Evolutionary conservation across 2,113 vertebrate species (phyloP).

Genomic region (Chrysemys picta): DNA sequence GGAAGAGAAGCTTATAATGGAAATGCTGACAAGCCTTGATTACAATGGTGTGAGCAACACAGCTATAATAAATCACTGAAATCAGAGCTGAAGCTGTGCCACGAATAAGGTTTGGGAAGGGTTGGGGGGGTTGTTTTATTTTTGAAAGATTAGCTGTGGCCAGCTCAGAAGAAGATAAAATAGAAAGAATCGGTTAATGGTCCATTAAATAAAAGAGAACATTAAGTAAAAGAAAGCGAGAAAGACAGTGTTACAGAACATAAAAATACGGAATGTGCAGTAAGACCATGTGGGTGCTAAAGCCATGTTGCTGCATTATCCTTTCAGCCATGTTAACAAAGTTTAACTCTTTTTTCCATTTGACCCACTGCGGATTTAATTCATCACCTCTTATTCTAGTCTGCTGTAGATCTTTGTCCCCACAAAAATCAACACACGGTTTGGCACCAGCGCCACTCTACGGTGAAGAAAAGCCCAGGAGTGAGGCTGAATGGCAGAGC

Average conservation of each 20-base stretch:
- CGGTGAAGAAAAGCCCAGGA: neutral
- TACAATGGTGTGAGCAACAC: neutral
- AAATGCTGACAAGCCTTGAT: neutral
- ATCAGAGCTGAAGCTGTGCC: neutral
- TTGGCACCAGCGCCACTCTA: neutral
- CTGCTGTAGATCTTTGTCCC: neutral
- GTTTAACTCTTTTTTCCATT: too few relatives aligned
- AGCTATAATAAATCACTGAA: conserved; percentile 22
- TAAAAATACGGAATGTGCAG: neutral
- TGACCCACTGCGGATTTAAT: too few relatives aligned
- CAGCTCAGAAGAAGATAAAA: neutral
- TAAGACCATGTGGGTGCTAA: neutral
- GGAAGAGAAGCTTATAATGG: neutral
- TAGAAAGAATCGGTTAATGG: neutral
- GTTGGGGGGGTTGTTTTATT: neutral
- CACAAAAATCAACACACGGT: neutral
- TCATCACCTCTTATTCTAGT: too few relatives aligned
- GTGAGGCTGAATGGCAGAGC: neutral
- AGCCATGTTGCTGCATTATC: neutral
- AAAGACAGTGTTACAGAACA: neutral
- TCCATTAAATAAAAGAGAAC: neutral
- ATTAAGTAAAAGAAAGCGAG: neutral
- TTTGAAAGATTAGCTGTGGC: neutral
- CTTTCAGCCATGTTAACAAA: too few relatives aligned
- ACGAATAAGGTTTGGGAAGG: neutral